Conservation (phyloP, 2,888 invertebrate genomes). For the Norana najaformis region DNA sequence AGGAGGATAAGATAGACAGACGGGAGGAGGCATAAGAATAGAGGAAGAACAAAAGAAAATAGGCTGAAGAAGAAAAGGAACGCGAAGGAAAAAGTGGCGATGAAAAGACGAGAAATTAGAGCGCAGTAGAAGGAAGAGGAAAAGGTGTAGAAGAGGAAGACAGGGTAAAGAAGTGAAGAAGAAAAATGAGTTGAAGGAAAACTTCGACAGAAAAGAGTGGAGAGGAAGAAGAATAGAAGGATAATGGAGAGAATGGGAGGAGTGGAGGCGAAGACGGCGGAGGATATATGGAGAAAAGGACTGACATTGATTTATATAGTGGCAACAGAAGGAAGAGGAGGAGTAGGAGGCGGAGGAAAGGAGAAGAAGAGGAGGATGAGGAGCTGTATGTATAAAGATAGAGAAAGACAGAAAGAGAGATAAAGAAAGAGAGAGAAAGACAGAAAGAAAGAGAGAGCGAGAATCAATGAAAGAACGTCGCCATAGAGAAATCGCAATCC, state of each 20-base stretch:
- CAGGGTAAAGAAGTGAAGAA: background rate
- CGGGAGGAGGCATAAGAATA: background rate
- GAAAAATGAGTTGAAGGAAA: background rate
- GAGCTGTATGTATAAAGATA: background rate
- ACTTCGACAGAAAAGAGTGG: background rate
- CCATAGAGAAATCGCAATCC: constrained; percentile 9
- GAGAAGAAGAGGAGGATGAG: background rate
- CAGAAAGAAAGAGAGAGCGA: background rate
- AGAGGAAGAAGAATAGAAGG: background rate
- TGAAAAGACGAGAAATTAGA: background rate
- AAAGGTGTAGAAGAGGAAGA: background rate
- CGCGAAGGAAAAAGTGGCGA: background rate
- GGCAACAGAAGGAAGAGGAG: background rate
- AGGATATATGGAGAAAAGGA: background rate
- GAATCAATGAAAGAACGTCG: constrained; percentile 27
- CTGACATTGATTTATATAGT: background rate
- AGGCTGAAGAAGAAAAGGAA: background rate
- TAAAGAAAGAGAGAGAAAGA: constrained; percentile 26
- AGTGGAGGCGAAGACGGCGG: background rate
- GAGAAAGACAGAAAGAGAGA: background rate
- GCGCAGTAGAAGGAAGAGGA: background rate
- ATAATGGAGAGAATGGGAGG: background rate
- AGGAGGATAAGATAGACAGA: too few relatives aligned
- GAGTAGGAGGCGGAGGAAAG: background rate
- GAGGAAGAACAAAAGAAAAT: background rate